Evolutionary conservation across 1,140 invertebrate genomes (phyloP).

Genomic region (Bombus waltoni): DNA sequence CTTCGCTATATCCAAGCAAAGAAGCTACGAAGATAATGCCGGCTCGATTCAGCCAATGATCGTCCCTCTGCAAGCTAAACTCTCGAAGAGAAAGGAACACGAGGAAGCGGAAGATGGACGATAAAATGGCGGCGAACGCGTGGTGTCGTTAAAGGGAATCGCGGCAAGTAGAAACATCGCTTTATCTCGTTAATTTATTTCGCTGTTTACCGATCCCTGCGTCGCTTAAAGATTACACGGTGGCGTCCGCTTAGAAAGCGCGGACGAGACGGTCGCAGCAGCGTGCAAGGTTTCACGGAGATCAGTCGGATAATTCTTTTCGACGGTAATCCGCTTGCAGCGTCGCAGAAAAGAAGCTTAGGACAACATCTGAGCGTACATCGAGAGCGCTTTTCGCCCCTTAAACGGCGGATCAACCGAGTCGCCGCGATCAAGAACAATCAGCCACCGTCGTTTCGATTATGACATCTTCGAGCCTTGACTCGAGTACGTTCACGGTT

Average conservation of each 20-base stretch:
- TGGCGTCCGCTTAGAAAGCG: slow-evolving; percentile 20
- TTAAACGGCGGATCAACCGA: slow-evolving; percentile 50
- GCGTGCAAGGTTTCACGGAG: slow-evolving; percentile 52
- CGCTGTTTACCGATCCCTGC: slow-evolving; percentile 24
- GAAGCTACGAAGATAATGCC: not conserved
- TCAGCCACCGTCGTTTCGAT: slow-evolving; percentile 40
- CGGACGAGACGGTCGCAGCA: not conserved
- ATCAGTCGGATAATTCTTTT: slow-evolving; percentile 55
- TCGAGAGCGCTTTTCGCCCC: slow-evolving; percentile 12
- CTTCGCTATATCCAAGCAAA: not conserved
- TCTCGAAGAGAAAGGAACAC: no score
- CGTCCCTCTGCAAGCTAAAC: not conserved
- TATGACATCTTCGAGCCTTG: not conserved
- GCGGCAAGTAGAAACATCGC: not conserved
- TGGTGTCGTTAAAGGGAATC: slow-evolving; percentile 4
- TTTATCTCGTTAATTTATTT: slow-evolving; percentile 46
- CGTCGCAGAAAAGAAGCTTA: slow-evolving; percentile 56
- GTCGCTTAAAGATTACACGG: slow-evolving; percentile 33
- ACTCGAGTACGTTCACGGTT: not conserved
- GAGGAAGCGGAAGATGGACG: not conserved
- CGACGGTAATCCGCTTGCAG: slow-evolving; percentile 58
- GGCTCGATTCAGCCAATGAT: not conserved
- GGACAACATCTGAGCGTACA: slow-evolving; percentile 39
- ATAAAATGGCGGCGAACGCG: not conserved
- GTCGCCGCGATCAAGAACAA: slow-evolving; percentile 19